A percentile compares a stretch with the other conserved stretches of the same genome.
Evolutionary conservation across 1,140 invertebrate genomes (phyloP).

Genomic region (Tribolium madens): DNA sequence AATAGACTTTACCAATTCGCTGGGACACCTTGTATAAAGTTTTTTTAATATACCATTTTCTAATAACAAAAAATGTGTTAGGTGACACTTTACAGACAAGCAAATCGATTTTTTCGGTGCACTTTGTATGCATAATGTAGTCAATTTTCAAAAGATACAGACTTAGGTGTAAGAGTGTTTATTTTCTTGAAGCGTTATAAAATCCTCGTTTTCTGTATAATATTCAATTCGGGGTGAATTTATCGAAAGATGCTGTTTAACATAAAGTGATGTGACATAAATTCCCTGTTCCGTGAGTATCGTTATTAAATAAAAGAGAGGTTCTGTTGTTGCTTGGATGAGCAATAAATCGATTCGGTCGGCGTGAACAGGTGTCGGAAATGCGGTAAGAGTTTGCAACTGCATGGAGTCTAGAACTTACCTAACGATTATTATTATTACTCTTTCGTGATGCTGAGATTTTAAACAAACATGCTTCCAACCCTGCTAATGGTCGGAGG

Average conservation of each 20-base stretch:
- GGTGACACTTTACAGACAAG: too few species aligned
- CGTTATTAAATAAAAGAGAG: slow-evolving; percentile 38
- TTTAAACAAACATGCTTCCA: slow-evolving; percentile 37
- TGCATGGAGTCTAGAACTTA: slow-evolving; percentile 41
- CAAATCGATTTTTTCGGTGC: too few species aligned
- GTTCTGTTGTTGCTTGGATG: slow-evolving; percentile 33
- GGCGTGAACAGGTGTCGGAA: slow-evolving; percentile 40
- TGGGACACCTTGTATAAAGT: too few species aligned
- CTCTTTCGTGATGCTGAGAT: slow-evolving; percentile 37
- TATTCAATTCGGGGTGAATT: slow-evolving; percentile 7
- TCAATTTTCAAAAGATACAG: too few species aligned
- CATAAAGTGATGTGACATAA: slow-evolving; percentile 36
- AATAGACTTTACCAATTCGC: too few species aligned
- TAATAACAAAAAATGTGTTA: too few species aligned
- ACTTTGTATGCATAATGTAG: too few species aligned
- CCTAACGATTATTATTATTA: slow-evolving; percentile 44
- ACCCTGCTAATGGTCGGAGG: not conserved
- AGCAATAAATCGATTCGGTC: slow-evolving; percentile 42
- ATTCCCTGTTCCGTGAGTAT: slow-evolving; percentile 29
- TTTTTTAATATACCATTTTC: too few species aligned
- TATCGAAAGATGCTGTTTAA: slow-evolving; percentile 29
- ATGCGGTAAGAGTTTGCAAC: slow-evolving; percentile 43
- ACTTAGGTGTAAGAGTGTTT: not conserved
- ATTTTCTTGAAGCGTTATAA: slow-evolving; percentile 8
- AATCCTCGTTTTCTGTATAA: slow-evolving; percentile 21